Percentiles rank a stretch among this genome's conserved stretches.
Conservation (phyloP, 2,113 vertebrate genomes). For the Emberiza fucata region DNA sequence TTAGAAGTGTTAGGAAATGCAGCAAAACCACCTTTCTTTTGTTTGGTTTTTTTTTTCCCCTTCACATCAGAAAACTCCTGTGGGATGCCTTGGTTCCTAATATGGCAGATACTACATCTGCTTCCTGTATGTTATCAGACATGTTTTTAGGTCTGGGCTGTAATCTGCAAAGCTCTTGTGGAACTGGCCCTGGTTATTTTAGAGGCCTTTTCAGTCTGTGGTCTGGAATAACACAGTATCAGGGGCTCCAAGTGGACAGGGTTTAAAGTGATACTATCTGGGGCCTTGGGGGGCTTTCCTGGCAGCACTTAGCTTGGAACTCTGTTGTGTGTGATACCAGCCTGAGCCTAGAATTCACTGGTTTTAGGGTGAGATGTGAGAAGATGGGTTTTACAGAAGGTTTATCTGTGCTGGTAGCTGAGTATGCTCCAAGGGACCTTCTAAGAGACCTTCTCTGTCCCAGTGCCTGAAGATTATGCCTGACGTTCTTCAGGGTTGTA, state of each 20-base stretch:
- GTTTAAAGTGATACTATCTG: not conserved
- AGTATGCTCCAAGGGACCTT: not conserved
- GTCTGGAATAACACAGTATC: not conserved
- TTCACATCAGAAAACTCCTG: not conserved
- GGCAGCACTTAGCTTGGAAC: not conserved
- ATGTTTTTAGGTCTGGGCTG: not conserved
- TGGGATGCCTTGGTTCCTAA: not conserved
- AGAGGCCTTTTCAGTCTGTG: not conserved
- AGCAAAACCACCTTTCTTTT: not conserved
- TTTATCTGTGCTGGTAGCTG: not conserved
- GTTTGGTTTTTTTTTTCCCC: accelerated
- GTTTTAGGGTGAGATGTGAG: not conserved
- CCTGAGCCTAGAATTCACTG: not conserved
- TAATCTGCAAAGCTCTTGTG: not conserved
- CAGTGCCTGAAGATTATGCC: not conserved
- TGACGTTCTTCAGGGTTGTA: not conserved
- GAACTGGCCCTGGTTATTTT: not conserved
- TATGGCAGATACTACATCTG: not conserved
- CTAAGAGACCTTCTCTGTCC: not conserved
- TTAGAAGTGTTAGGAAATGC: not conserved
- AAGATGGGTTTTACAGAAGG: not conserved
- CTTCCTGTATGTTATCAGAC: not conserved
- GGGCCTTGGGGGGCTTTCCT: not conserved
- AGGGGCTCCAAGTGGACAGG: not conserved
- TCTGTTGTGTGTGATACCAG: not conserved